Evolutionary conservation across 2,113 vertebrate species (phyloP).

Genomic region (Plotosus lineatus): DNA sequence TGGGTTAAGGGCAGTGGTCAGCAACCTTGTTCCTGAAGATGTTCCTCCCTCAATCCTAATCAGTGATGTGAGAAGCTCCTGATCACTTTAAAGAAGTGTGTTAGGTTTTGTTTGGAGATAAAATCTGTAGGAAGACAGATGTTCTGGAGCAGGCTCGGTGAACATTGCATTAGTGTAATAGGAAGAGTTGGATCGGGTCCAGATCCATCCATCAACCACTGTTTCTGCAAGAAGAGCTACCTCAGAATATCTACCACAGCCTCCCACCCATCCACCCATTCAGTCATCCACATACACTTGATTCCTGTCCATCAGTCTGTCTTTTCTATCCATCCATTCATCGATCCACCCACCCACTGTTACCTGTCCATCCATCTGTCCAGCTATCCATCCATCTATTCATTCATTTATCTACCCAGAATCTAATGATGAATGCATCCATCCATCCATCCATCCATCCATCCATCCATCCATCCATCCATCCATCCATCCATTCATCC

Average conservation of each 20-base stretch:
- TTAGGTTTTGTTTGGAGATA: too few relatives aligned
- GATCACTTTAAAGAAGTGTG: too few relatives aligned
- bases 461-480: neutral
- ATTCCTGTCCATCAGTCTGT: too few relatives aligned
- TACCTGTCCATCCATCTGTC: too few relatives aligned
- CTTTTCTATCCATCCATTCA: neutral
- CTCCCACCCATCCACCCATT: neutral
- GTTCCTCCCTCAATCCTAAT: too few relatives aligned
- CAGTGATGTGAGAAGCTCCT: too few relatives aligned
- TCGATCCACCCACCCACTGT: neutral
- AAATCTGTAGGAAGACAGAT: too few relatives aligned
- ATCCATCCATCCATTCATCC: neutral
- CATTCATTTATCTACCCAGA: neutral
- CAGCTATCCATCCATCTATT: too few relatives aligned
- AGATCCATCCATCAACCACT: neutral
- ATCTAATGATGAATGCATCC: too few relatives aligned
- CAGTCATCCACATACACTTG: neutral
- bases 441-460: neutral
- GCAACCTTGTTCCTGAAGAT: too few relatives aligned
- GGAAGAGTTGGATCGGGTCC: neutral
- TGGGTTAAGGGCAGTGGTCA: neutral
- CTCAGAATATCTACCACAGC: neutral
- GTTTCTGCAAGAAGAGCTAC: neutral
- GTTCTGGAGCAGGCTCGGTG: too few relatives aligned
- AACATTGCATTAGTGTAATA: neutral